Conservation (phyloP, 1,140 invertebrate species). For the Zaprionus nigranus region DNA sequence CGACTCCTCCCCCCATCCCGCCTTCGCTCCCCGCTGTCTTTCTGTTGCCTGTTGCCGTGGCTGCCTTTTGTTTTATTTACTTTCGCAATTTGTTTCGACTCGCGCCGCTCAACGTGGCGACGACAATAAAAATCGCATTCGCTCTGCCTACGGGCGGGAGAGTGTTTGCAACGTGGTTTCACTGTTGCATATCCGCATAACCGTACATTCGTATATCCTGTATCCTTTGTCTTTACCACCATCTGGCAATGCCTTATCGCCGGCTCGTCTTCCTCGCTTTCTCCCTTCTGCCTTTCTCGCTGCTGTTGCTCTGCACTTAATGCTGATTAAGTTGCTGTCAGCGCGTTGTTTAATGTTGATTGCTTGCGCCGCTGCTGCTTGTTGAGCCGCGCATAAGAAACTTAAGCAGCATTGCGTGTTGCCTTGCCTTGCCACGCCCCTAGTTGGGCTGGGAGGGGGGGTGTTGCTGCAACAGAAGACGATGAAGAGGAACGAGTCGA, state of each 20-base stretch:
- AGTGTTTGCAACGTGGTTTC: conserved; percentile 15
- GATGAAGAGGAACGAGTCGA: not conserved
- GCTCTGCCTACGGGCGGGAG: conserved; percentile 16
- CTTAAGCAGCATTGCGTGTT: conserved; percentile 18
- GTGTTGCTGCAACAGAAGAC: not conserved
- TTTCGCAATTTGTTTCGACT: conserved; percentile 73
- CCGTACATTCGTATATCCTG: conserved; percentile 18
- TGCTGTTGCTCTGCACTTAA: conserved; percentile 52
- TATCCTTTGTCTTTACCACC: conserved; percentile 41
- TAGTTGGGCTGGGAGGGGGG: no score
- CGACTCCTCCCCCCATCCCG: not conserved
- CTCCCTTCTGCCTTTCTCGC: not conserved
- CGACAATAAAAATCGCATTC: conserved; percentile 78
- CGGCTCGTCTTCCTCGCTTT: no score
- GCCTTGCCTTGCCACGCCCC: conserved; percentile 15
- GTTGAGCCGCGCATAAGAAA: conserved; percentile 25
- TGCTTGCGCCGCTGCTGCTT: conserved; percentile 37
- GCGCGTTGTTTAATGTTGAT: conserved; percentile 55
- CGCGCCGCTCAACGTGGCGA: conserved; percentile 36
- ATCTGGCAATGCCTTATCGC: conserved; percentile 13
- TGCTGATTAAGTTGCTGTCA: conserved; percentile 63
- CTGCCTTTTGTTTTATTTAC: conserved; percentile 73
- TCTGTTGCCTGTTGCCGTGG: conserved; percentile 26
- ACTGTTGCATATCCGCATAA: conserved; percentile 20
- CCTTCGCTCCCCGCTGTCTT: not conserved